A percentile compares a stretch with the other conserved stretches of the same genome.
Conservation (phyloP, 2,113 vertebrate species). For the Dasyurus viverrinus region DNA sequence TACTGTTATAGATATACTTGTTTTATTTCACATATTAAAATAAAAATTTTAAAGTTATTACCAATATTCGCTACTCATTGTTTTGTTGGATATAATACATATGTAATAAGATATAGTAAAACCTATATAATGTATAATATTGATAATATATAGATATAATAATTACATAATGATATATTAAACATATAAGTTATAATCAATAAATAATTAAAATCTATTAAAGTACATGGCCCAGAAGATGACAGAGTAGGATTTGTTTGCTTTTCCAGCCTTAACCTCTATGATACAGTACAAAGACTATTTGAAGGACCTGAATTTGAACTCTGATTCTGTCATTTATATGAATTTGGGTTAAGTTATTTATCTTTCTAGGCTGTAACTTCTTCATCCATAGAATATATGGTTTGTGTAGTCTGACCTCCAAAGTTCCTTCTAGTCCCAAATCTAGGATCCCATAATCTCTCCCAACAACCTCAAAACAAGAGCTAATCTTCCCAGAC, state of each 20-base stretch:
- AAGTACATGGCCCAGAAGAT: background rate
- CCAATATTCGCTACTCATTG: background rate
- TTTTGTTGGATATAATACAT: background rate
- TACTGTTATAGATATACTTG: too few species aligned
- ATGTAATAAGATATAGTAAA: background rate
- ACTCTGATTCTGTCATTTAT: background rate
- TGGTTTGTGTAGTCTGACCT: background rate
- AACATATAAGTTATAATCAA: background rate
- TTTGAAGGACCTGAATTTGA: too few species aligned
- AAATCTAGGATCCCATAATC: background rate
- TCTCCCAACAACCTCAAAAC: background rate
- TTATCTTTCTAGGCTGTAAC: background rate
- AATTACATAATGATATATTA: background rate
- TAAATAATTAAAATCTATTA: background rate
- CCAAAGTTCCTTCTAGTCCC: background rate
- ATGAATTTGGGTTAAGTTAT: background rate
- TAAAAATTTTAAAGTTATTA: background rate
- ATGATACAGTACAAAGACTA: background rate
- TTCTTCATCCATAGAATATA: background rate
- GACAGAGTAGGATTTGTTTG: background rate
- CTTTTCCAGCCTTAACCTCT: background rate
- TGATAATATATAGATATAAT: background rate
- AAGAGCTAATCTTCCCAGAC: background rate
- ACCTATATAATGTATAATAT: background rate
- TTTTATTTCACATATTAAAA: too few species aligned